Base-by-base conservation (phyloP, 2,888 invertebrate genomes). In the Drosophila maculinotata region DNA sequence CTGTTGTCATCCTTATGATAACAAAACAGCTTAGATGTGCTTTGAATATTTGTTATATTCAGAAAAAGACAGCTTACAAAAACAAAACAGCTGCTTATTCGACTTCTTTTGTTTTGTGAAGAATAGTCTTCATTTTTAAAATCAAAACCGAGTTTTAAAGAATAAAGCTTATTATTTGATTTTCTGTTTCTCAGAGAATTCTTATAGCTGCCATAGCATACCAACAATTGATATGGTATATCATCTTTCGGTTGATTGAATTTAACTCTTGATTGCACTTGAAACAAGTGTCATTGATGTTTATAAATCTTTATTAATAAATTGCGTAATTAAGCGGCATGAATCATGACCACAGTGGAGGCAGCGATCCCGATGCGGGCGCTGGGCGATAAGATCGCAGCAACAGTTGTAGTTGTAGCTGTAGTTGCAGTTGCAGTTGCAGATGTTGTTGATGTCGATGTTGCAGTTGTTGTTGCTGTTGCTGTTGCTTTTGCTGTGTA, bases 261-360 rank as follows among this genome's bases (percentile, higher is more conserved):
- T 5, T n/a, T 25, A 48, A n/a, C 36, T 9, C 15, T 20, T 20
- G 20, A 20, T 4, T 36, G 36, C 17, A 35, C 30, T 53, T 26
- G 28, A 20, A 36, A 41, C 66, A 10, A 33, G 48, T 53, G 67
- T 65, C 66, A 58, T 67, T 65, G 38, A 25, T 20, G 33, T 31
- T n/a, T 3, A 36, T 38, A 41, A 38, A 39, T 20, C 67, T 81
- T 83, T 74, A 84, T 83, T 84, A 83, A 79, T 84, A 84, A 83
- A 79, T 80, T 79, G 79, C 82, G 81, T 84, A 83, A 84, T 79
- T 84, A 84, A 84, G 66, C 44, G 56, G 44, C 60, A 64, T 77
- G 73, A 76, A 45, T 75, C 68, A 75, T 69, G 58, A 60, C 51
- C 20, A 7, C 48, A 23, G 28, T 15, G n/a, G n/a, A n/a, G 31